Evolutionary conservation across 1,140 invertebrate genomes (phyloP).

Genomic region (Anagrus nilaparvatae): DNA sequence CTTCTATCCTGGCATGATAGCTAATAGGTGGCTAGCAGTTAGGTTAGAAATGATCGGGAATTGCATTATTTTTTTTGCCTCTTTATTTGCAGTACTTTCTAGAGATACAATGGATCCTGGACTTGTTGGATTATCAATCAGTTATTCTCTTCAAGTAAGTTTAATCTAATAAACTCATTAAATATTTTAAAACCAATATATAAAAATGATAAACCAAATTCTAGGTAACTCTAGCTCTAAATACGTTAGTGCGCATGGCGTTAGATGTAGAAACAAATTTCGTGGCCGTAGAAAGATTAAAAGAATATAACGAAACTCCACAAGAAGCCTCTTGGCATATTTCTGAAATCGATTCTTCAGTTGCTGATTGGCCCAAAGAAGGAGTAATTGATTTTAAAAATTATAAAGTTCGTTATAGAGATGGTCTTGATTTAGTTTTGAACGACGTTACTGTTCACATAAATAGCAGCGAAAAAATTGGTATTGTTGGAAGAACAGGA

Average conservation of each 20-base stretch:
- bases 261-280: conserved; percentile 96
- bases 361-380: conserved; percentile 74
- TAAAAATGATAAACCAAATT: conserved; percentile 8
- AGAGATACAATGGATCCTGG: conserved; percentile 61
- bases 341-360: conserved; percentile 48
- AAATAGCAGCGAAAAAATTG: conserved; percentile 65
- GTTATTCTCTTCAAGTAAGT: conserved; percentile 73
- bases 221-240: conserved; percentile 84
- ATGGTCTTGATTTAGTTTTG: too few species aligned
- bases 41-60: conserved; percentile 87
- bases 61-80: conserved; percentile 79
- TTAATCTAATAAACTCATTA: not conserved
- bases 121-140: conserved; percentile 78
- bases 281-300: too few species aligned
- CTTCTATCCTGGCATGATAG: conserved; percentile 76
- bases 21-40: conserved; percentile 80
- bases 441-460: conserved; percentile 60
- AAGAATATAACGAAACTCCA: conserved; percentile 81
- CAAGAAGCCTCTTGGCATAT: conserved; percentile 66
- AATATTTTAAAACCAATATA: not conserved
- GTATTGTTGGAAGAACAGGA: too few species aligned
- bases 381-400: too few species aligned
- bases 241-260: conserved; percentile 93
- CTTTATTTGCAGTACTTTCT: conserved; percentile 74
- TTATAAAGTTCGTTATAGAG: too few species aligned